Evolutionary conservation across 2,113 vertebrate genomes (phyloP).

Genomic region (Saguinus midas): DNA sequence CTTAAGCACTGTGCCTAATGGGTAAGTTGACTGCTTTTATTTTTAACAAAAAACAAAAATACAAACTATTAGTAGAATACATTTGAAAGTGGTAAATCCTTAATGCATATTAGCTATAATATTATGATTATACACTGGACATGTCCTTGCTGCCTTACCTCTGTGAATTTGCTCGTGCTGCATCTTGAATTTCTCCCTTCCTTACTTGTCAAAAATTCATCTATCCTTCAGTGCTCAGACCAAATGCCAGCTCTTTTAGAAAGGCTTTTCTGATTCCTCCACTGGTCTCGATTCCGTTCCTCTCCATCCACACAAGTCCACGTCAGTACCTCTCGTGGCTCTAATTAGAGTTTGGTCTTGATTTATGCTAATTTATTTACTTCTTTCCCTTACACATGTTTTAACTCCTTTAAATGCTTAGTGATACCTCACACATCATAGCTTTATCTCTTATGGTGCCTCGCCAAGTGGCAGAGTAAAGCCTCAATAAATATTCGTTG

Average conservation of each 20-base stretch:
- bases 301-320: background rate
- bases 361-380: background rate
- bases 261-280: background rate
- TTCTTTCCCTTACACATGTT: background rate
- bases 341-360: background rate
- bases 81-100: background rate
- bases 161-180: background rate
- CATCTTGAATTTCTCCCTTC: background rate
- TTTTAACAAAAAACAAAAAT: slow-evolving; percentile 22
- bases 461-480: background rate
- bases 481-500: slow-evolving; percentile 41
- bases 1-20: background rate
- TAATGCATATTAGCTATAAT: background rate
- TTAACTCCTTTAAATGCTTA: background rate
- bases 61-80: background rate
- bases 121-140: background rate
- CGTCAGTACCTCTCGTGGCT: background rate
- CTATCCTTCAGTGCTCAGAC: background rate
- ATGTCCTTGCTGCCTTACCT: background rate
- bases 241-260: background rate
- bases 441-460: background rate
- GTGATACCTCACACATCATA: background rate
- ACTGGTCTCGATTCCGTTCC: background rate
- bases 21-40: background rate
- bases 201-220: background rate